phyloP scores from a whole-genome alignment of 2,888 invertebrate species.

The Diarsia mendica region DNA sequence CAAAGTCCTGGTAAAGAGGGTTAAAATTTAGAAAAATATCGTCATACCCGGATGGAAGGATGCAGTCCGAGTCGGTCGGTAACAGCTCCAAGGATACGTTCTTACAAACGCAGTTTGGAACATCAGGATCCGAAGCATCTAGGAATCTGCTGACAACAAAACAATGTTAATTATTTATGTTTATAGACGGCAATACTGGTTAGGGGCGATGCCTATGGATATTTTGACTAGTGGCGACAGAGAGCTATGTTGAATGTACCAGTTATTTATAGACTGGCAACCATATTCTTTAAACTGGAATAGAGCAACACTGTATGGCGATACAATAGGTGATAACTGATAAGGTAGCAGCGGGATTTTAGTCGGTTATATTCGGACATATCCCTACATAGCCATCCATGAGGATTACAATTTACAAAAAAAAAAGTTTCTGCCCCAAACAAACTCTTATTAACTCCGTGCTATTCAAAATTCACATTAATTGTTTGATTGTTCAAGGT shows the following conservation, averaged over 20 bases:
- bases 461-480: not conserved
- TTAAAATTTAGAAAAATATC: not conserved
- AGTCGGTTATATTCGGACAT: not conserved
- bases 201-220: too few relatives aligned
- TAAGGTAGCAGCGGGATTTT: not conserved
- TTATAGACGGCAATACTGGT: too few relatives aligned
- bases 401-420: not conserved
- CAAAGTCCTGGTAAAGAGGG: not conserved
- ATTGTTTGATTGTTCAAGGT: not conserved
- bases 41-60: constrained; percentile 82
- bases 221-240: too few relatives aligned
- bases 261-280: too few relatives aligned
- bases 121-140: constrained; percentile 83
- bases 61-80: constrained; percentile 86
- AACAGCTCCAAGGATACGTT: constrained; percentile 83
- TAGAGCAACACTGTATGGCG: too few relatives aligned
- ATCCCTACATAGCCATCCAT: too few relatives aligned
- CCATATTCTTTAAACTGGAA: too few relatives aligned
- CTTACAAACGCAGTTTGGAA: constrained; percentile 84
- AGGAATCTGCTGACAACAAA: constrained; percentile 75
- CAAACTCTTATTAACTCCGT: too few relatives aligned
- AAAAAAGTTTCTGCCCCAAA: not conserved
- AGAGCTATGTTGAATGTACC: too few relatives aligned
- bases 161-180: not conserved
- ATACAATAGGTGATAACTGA: too few relatives aligned